These are phyloP conservation scores for Chymomyza costata DNA, from an alignment of 1,140 invertebrate genomes.

Conservation along the genomic window DNA sequence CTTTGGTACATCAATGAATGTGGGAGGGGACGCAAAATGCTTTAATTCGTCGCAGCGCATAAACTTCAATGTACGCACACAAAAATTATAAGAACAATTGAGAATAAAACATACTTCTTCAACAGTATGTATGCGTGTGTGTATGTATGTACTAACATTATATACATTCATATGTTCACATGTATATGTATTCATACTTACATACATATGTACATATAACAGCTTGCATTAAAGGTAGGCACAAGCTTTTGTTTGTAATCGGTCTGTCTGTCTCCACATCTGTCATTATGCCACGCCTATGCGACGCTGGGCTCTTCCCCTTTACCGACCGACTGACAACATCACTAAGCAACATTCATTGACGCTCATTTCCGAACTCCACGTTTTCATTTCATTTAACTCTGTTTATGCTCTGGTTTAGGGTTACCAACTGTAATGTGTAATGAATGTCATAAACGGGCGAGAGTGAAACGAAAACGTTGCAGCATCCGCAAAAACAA, in stretches of 20 bases:
- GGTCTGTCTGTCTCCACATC: slow-evolving; percentile 13
- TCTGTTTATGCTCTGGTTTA: slow-evolving; percentile 23
- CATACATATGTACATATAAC: too few species aligned
- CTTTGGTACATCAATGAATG: neutral
- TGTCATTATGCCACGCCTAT: slow-evolving; percentile 54
- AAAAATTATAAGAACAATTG: too few species aligned
- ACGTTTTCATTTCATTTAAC: slow-evolving; percentile 18
- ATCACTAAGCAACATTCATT: slow-evolving; percentile 21
- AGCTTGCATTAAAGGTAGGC: too few species aligned
- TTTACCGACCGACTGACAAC: slow-evolving; percentile 10
- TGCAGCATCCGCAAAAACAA: slow-evolving; percentile 46
- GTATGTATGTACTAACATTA: neutral
- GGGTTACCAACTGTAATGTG: slow-evolving; percentile 35
- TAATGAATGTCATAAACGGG: slow-evolving; percentile 32
- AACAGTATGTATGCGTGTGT: slow-evolving; percentile 16
- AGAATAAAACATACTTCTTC: too few species aligned
- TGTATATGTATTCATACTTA: too few species aligned
- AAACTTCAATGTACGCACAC: too few species aligned
- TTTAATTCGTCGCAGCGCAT: too few species aligned
- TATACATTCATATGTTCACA: too few species aligned
- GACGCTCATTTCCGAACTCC: slow-evolving; percentile 20
- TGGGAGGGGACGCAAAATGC: too few species aligned
- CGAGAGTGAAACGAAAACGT: slow-evolving; percentile 46
- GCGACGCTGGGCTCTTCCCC: slow-evolving; percentile 26
- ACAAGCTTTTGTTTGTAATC: slow-evolving; percentile 10